Evolutionary conservation across 2,113 vertebrate species (phyloP), one percentile per base, ranked within the genome.

Genomic region (Pseudorhombus dupliciocellatus): DNA sequence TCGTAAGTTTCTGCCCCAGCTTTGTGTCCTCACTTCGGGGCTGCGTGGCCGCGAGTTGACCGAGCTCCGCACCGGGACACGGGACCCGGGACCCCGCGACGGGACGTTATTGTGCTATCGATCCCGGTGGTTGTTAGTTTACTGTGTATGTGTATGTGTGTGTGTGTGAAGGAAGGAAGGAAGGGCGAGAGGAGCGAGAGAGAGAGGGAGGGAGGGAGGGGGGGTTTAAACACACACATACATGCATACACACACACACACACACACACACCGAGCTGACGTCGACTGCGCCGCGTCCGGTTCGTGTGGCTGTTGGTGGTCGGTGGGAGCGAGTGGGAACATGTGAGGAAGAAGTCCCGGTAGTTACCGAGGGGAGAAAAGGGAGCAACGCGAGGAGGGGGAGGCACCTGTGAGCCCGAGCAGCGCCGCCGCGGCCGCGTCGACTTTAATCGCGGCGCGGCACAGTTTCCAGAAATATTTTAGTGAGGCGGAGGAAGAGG

Each of bases 1-100:
- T 40, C 37, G 52, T 84, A 94, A 94, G 90, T 94, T 94, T 61
- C 60, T 57, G 64, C 53, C 70, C 26, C 20, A 6, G 76, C 61
- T 78, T 46, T 4, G 64, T 73, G 31, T 73, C 80, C 60, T 20
- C 51, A 89, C 77, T 91, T 87, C 87, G 40, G 75, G 73, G 69
- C 16, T 60, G 48, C 51, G 64, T 48, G 66, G 52, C 66, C 60
- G 55, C 34, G 65, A 85, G 68, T 87, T 83, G 59, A 31, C 67
- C 63, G 48, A 58, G 55, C 60, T 48, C 46, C 46, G 42, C 69
- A 67, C 63, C 12, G 68, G 1, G 57, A 18, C 51, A 37, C 56
- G 68, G 37, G 56, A 5, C 5, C 34, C 34, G 42, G 42, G 37
- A 12, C 37, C 15, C n/a, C 25, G 7, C 46, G 57, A 24, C 44